Percentiles rank a stretch among this genome's conserved stretches.
Conservation (phyloP, 2,888 invertebrate genomes). For the Ligdia adustata region DNA sequence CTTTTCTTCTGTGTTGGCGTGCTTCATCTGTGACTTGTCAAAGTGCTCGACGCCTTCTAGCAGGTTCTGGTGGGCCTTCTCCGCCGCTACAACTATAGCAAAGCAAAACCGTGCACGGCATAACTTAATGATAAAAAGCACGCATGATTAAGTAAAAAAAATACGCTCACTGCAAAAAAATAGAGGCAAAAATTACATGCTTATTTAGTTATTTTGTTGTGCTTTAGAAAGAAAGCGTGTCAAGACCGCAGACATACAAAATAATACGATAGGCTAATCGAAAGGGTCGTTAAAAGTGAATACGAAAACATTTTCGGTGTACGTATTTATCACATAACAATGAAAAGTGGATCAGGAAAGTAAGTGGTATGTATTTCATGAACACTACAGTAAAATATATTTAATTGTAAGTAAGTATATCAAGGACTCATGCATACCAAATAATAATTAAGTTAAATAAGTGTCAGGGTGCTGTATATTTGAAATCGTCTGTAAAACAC, state of each 20-base stretch:
- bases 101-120: slow-evolving; percentile 73
- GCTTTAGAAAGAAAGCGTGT: slow-evolving; percentile 41
- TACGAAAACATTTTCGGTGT: slow-evolving; percentile 31
- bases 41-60: slow-evolving; percentile 89
- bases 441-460: too few species aligned
- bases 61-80: slow-evolving; percentile 88
- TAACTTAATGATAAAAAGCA: slow-evolving; percentile 41
- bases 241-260: slow-evolving; percentile 33
- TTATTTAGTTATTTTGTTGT: slow-evolving; percentile 7
- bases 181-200: slow-evolving; percentile 41
- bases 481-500: background rate
- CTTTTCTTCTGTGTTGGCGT: slow-evolving; percentile 89
- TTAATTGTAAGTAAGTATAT: slow-evolving; percentile 4
- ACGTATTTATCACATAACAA: slow-evolving; percentile 22
- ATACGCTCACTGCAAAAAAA: slow-evolving; percentile 26
- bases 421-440: slow-evolving; percentile 18
- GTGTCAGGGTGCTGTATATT: too few species aligned
- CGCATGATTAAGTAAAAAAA: slow-evolving; percentile 23
- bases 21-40: slow-evolving; percentile 89
- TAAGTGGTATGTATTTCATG: too few species aligned
- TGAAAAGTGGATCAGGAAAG: slow-evolving; percentile 2
- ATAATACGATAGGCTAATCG: slow-evolving; percentile 39
- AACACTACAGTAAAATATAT: too few species aligned
- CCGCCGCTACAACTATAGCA: slow-evolving; percentile 87
- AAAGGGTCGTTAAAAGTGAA: slow-evolving; percentile 34